These are phyloP conservation scores for Myiagra hebetior DNA, from an alignment of 2,113 vertebrate species.

Conservation along the genomic window DNA sequence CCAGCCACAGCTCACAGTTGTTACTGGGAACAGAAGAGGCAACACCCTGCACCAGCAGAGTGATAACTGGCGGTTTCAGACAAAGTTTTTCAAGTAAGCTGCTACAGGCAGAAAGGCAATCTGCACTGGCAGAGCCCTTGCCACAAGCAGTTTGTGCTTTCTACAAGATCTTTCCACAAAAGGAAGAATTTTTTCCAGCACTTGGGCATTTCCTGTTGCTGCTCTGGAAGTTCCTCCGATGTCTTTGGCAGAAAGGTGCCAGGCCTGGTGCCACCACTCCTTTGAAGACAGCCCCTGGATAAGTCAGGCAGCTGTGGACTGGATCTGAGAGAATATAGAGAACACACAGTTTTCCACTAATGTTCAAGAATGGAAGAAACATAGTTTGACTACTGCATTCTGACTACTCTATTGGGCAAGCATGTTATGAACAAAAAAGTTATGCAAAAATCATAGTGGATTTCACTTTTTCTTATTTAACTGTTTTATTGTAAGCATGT, in stretches of 20 bases:
- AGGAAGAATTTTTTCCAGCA: background rate
- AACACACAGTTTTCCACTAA: background rate
- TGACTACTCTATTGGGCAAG: background rate
- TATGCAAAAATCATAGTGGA: background rate
- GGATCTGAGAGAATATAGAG: background rate
- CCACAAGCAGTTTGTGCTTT: background rate
- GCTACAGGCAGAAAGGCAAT: background rate
- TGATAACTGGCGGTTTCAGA: background rate
- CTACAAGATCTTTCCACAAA: background rate
- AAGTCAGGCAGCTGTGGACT: fast-evolving
- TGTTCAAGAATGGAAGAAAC: background rate
- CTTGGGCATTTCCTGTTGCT: background rate
- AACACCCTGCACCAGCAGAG: background rate
- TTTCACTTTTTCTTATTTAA: constrained; percentile 34
- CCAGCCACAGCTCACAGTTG: background rate
- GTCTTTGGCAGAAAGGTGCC: background rate
- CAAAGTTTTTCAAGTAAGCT: background rate
- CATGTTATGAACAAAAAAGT: background rate
- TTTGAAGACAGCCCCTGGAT: background rate
- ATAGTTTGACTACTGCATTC: background rate
- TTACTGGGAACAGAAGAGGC: background rate
- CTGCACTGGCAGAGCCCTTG: background rate
- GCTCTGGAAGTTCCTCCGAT: background rate
- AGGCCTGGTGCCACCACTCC: background rate
- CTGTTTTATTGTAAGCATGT: background rate